Base-by-base conservation (phyloP, 2,113 vertebrate species). In the Sphyrna mokarran region DNA sequence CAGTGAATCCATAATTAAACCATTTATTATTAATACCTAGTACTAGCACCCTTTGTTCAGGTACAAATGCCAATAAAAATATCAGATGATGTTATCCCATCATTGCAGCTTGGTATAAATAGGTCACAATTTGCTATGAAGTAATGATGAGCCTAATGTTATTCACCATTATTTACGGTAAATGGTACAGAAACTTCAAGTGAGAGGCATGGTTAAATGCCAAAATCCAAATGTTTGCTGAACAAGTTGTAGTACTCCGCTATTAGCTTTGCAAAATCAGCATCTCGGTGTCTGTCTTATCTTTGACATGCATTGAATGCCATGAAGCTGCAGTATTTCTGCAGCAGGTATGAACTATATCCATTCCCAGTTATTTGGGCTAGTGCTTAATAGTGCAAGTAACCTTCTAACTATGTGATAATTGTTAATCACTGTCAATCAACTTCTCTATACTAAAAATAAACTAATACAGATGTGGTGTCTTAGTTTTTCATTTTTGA, bases 11-110 rank as follows among this genome's bases (percentile, higher is more conserved):
- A 37, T 11, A 69, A 94, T 70, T 97, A 97, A 97, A 97, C 97
- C 98, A 97, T 98, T 97, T 97, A 96, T 96, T n/a, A 33, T 70
- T 14, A 37, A 37, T 33, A 78, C 72, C 1, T 78, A n/a, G 33
- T 37, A 80, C 2, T 80, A 13, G 11, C 76, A 80, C 29, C 1
- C 72, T 33, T 78, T 78, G 29, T 26, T 78, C n/a, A 78, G 29
- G 1, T 78, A 78, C 76, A 13, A 80, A 80, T 80, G 76, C 3
- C 76, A 80, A 80, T 54, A 76, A 33, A 80, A 80, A 80, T n/a
- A 13, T n/a, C 76, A 37, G n/a, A 37, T 80, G 76, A n/a, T 14
- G 33, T 80, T 1, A n/a, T 80, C 33, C 76, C 14, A 2, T 16
- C 10, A 54, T 54, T 54, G 1, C 48, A 1, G 3, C 48, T 54